phyloP scores from a whole-genome alignment of 2,797 vertebrate species.

The Mus minutoides region DNA sequence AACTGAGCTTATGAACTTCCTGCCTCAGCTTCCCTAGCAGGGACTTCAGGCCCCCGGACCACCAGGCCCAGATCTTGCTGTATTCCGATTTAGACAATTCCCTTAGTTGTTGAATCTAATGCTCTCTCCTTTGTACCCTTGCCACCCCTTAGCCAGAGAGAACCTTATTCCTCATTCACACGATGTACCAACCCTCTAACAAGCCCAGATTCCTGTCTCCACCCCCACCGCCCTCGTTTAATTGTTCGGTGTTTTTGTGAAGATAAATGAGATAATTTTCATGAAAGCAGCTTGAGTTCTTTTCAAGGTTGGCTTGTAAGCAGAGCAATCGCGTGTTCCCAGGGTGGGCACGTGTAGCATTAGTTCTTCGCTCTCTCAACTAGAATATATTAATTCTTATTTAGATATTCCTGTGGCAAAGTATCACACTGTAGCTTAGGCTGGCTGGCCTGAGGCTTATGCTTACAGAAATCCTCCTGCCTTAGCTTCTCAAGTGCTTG shows the following conservation, averaged over 20 bases:
- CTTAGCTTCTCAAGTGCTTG: background rate
- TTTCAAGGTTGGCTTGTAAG: slow-evolving; percentile 57
- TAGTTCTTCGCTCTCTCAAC: background rate
- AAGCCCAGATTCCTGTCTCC: slow-evolving; percentile 15
- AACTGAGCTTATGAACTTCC: background rate
- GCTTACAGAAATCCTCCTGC: background rate
- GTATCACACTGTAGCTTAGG: background rate
- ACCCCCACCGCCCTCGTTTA: background rate
- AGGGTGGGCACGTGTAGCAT: background rate
- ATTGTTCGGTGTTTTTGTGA: slow-evolving; percentile 51
- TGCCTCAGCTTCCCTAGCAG: background rate
- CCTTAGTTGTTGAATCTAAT: background rate
- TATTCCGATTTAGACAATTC: slow-evolving; percentile 5
- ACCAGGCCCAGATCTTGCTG: background rate
- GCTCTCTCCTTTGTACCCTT: background rate
- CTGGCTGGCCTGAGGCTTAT: background rate
- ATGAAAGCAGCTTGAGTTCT: slow-evolving; percentile 38
- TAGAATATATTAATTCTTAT: background rate
- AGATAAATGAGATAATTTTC: slow-evolving; percentile 60
- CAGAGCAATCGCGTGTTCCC: background rate
- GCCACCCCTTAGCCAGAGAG: background rate
- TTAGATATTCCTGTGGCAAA: background rate
- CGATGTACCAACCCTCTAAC: background rate
- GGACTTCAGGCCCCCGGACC: background rate
- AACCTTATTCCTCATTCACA: background rate